Evolutionary conservation across 37 sponge, comb jelly and placozoan species (phyloP).

Genomic region (Geodia barretti): DNA sequence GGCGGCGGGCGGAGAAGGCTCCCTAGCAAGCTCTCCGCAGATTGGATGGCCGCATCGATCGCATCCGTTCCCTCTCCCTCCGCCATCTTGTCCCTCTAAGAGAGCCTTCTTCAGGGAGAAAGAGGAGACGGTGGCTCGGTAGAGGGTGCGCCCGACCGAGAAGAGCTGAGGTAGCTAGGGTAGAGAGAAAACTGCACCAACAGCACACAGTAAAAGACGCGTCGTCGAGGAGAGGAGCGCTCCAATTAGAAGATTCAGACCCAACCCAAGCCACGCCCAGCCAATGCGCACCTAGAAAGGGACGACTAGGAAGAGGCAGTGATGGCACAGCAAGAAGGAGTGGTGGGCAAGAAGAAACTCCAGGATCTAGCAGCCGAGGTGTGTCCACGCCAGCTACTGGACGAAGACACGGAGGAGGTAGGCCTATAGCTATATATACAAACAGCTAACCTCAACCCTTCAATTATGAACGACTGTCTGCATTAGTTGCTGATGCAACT

Average conservation of each 20-base stretch:
- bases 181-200: no score
- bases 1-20: background rate
- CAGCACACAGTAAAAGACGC: no score
- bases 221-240: no score
- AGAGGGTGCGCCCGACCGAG: no score
- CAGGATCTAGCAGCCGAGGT: conserved; percentile 84
- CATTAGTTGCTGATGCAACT: conserved; percentile 79
- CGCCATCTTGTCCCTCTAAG: conserved; percentile 35
- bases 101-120: no score
- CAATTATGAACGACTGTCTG: background rate
- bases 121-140: no score
- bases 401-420: conserved; percentile 95
- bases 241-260: no score
- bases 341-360: conserved; percentile 45
- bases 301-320: no score
- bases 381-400: conserved; percentile 83
- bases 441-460: no score
- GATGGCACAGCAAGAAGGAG: background rate
- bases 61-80: conserved; percentile 14
- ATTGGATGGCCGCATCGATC: conserved; percentile 47
- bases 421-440: background rate
- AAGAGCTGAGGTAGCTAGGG: no score
- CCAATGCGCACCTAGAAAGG: no score
- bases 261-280: no score
- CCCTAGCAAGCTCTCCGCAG: background rate